A percentile compares a stretch with the other conserved stretches of the same genome.
Evolutionary conservation across 2,888 invertebrate species (phyloP).

Genomic region (Stegana nigrithorax): DNA sequence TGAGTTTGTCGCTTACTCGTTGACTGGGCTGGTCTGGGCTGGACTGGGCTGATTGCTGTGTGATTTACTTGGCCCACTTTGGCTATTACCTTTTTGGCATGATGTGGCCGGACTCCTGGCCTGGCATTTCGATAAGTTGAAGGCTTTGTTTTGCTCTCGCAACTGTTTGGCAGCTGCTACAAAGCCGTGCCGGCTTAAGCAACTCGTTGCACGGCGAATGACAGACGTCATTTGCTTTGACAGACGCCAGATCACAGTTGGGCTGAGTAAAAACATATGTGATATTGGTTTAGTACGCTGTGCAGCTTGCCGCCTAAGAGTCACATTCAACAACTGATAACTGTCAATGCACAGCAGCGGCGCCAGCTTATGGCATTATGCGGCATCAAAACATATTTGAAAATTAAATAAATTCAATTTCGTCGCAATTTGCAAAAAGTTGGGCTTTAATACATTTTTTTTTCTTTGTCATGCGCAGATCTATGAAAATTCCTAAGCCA

Average conservation of each 20-base stretch:
- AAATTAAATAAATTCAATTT: background rate
- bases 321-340: background rate
- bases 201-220: slow-evolving; percentile 3
- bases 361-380: background rate
- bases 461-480: too few species aligned
- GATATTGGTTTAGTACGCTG: background rate
- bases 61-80: too few species aligned
- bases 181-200: background rate
- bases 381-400: background rate
- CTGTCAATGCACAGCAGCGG: background rate
- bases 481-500: too few species aligned
- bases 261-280: background rate
- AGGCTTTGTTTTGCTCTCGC: too few species aligned
- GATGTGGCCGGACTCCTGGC: too few species aligned
- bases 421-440: background rate
- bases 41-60: too few species aligned
- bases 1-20: too few species aligned
- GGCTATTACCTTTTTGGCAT: too few species aligned
- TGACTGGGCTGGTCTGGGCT: too few species aligned
- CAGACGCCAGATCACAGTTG: background rate
- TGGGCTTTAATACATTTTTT: too few species aligned
- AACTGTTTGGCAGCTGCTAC: background rate
- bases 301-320: too few species aligned
- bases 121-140: too few species aligned
- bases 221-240: background rate